Evolutionary conservation across 2,888 invertebrate genomes (phyloP), one percentile per base, ranked within the genome.

Genomic region (Noctua janthe): DNA sequence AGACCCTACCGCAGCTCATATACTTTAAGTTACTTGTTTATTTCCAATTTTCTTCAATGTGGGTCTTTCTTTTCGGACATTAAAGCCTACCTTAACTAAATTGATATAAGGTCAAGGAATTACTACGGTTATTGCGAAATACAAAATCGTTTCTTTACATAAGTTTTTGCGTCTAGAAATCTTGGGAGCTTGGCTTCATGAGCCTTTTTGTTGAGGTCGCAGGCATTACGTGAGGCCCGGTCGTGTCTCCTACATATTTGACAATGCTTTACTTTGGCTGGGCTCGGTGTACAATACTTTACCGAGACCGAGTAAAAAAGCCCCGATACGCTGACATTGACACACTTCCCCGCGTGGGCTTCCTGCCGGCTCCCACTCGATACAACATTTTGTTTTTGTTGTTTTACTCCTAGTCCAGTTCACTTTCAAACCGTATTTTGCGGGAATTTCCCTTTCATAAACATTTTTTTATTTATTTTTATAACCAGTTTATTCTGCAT

Each of bases 321-420:
- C 86, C 87, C 92, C 92, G 92, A 93, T 93, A 93, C 92, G 92
- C 91, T 94, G 96, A 95, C 96, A 96, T 96, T 96, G 96, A 96
- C 96, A 96, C 95, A 95, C 91, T 95, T 96, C 92, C 89, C 91
- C 91, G 89, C 90, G 91, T 90, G 91, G 92, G 91, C 92, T 94
- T 94, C 94, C 95, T 93, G 93, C 91, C 92, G 90, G 89, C 91
- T 90, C 88, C 88, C 90, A 87, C 90, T 91, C 92, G 88, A 90
- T 91, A 91, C 91, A 91, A 88, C 90, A 92, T 92, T 83, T 93
- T 92, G 90, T 91, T 94, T 94, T 93, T 91, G 88, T 91, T 90
- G 88, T 91, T 93, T 92, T 92, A 90, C 70, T 88, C 92, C 89
- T 90, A 92, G 89, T 89, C 83, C 92, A 90, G 89, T 91, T 91